Percentiles rank a stretch among this genome's conserved stretches.
These are phyloP conservation scores for Dipodomys spectabilis DNA, from an alignment of 2,113 vertebrate species.

Conservation along the genomic window DNA sequence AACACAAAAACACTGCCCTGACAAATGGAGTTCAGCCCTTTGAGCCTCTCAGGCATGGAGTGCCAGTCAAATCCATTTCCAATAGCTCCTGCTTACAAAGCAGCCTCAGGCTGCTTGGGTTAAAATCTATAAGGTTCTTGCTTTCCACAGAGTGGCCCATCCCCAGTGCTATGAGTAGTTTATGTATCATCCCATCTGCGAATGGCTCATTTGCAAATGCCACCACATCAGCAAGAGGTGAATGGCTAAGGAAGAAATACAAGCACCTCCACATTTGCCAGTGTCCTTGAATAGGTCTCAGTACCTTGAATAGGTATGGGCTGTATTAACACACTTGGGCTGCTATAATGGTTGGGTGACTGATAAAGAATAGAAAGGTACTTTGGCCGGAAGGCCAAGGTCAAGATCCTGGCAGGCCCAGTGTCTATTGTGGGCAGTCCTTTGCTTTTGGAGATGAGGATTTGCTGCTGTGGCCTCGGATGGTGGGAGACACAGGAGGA, in stretches of 20 bases:
- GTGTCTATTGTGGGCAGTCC: background rate
- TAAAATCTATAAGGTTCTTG: background rate
- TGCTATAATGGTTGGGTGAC: background rate
- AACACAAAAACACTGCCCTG: conserved; percentile 34
- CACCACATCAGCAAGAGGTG: background rate
- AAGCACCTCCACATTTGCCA: background rate
- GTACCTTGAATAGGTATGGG: background rate
- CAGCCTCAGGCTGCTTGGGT: background rate
- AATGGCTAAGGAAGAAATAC: background rate
- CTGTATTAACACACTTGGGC: background rate
- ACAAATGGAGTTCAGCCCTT: conserved; percentile 62
- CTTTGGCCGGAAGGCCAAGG: background rate
- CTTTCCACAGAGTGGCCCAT: background rate
- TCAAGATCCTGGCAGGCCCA: background rate
- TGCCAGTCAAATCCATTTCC: conserved; percentile 38
- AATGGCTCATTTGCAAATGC: background rate
- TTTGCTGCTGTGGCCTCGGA: background rate
- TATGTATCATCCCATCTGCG: background rate
- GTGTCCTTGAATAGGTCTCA: background rate
- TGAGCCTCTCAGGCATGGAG: conserved; percentile 24
- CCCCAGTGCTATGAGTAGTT: background rate
- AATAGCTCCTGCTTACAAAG: conserved; percentile 53
- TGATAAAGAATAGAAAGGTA: background rate
- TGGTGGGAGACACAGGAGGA: background rate
- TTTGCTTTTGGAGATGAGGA: background rate